Conservation (phyloP, 2,797 vertebrate species). For the Brachyalestes nurse region DNA sequence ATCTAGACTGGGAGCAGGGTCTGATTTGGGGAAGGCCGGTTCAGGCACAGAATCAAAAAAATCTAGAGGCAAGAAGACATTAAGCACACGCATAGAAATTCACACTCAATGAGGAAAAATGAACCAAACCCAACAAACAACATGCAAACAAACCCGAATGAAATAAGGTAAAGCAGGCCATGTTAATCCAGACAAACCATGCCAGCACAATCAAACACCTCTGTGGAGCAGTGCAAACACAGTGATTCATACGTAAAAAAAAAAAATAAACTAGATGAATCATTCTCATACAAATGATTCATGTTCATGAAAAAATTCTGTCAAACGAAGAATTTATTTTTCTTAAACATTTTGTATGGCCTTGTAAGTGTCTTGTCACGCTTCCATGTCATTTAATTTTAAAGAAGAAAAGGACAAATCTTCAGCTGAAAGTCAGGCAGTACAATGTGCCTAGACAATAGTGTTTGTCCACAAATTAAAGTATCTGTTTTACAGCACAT, state of each 20-base stretch:
- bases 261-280: slow-evolving; percentile 29
- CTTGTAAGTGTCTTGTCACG: neutral
- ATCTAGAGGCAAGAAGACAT: slow-evolving; percentile 87
- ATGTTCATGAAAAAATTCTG: neutral
- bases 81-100: slow-evolving; percentile 41
- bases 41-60: slow-evolving; percentile 91
- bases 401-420: neutral
- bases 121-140: slow-evolving; percentile 66
- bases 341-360: neutral
- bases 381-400: neutral
- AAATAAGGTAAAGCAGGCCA: slow-evolving; percentile 51
- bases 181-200: slow-evolving; percentile 57
- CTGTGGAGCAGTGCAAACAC: slow-evolving; percentile 18
- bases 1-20: slow-evolving; percentile 87
- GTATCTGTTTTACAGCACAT: neutral
- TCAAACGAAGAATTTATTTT: neutral
- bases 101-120: slow-evolving; percentile 68
- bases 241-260: slow-evolving; percentile 6
- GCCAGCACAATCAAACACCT: slow-evolving; percentile 18
- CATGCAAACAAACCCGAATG: slow-evolving; percentile 81
- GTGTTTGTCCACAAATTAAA: neutral
- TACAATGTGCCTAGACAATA: neutral
- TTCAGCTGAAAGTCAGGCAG: neutral
- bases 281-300: slow-evolving; percentile 28
- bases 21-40: slow-evolving; percentile 78